Evolutionary conservation across 1,140 invertebrate genomes (phyloP), one percentile per base, ranked within the genome.

Genomic region (Cherax quadricarinatus): DNA sequence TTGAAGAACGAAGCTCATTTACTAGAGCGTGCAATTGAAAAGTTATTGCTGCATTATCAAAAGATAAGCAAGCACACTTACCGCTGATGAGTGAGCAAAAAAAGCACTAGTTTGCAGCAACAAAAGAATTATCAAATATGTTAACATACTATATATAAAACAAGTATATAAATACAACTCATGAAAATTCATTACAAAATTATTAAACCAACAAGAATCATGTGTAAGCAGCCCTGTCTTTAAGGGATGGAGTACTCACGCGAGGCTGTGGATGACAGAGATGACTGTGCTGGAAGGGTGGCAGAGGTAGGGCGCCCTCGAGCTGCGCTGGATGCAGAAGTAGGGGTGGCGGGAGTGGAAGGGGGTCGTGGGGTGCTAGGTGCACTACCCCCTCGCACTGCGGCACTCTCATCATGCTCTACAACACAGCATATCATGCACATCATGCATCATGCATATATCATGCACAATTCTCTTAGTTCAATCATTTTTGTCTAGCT

Each of bases 351-450:
- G 53, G 93, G 79, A 48, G 91, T 83, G 88, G 90, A 83, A 30
- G 93, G 84, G 53, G 91, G 70, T 60, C 84, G 78, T 70, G 93
- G 88, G 53, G 89, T 86, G 62, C 79, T 83, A 24, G 90, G 78
- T 88, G 86, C 86, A 88, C 91, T 89, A 75, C 87, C 92, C 78
- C 92, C 73, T 24, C 24, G 53, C n/a, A 60, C 83, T 57, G 82
- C 82, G 49, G 48, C 86, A 70, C 83, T 79, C 82, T 89, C 88
- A 70, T 86, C 93, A 93, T 93, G 93, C 93, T 93, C 93, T 93
- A 93, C 88, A 93, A 93, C 89, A 93, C 86, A 93, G 85, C 86
- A 88, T 75, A 86, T 66, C 89, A 87, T 80, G 88, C 88, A 88
- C 57, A 73, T 89, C 82, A 86, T 78, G 78, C 53, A 86, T 86